Evolutionary conservation across 2,888 invertebrate species (phyloP), one percentile per base, ranked within the genome.

Genomic region (Agonopterix arenella): DNA sequence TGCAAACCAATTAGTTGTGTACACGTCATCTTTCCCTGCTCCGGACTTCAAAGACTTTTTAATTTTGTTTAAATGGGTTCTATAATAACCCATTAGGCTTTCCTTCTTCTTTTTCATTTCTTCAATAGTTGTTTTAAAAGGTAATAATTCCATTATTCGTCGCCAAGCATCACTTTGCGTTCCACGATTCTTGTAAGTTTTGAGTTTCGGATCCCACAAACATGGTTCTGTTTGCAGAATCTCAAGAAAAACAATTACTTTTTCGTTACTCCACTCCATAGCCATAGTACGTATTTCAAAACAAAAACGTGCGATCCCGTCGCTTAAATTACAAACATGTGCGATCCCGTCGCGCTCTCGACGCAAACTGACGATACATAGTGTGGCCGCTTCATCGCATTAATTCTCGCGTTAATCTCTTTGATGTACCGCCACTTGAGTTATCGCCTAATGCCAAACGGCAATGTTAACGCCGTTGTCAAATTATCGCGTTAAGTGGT

Each of bases 201-300:
- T 51, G 10, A 41, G 41, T 45, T 37, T 44, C 40, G 49, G 51
- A 36, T 52, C 52, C 46, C 52, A 54, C 54, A 54, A 52, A 52
- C 54, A 52, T 50, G 48, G 50, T 40, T 54, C 54, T 49, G 50
- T 52, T 49, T 52, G 52, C 47, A 51, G 52, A 48, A 55, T 51
- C 46, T 52, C 51, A 40, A 55, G 51, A 50, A 48, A 50, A 8
- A 38, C n/a, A 47, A 53, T 51, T 1, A 45, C 50, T 49, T 53
- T 52, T 38, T 53, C 52, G 51, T 48, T 53, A 50, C 42, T 50
- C 49, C 52, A 51, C 46, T 51, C 51, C 49, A 46, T 38, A 45
- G 42, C 28, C 11, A 18, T 18, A 41, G 18, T 41, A 40, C 9
- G 28, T n/a, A 16, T 28, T 10, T 37, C 37, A 37, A 37, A 37